phyloP scores from a whole-genome alignment of 2,113 vertebrate genomes.

The Mixornis gularis region DNA sequence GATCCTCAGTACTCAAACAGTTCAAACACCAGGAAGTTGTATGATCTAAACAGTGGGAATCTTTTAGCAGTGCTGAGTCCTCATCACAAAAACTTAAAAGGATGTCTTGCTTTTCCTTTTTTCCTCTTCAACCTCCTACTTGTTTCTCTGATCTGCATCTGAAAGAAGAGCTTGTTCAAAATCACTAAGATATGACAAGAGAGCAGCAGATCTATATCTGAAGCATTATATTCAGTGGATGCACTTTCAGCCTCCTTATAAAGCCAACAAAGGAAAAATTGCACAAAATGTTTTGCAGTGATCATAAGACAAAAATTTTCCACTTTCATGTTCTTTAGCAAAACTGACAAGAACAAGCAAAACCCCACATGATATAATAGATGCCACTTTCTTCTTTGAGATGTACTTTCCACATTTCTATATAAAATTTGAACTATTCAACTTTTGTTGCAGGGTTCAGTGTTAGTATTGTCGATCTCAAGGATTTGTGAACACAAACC shows the following conservation, averaged over 20 bases:
- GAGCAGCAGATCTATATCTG: background rate
- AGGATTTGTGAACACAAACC: background rate
- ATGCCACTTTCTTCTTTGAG: background rate
- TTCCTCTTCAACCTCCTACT: background rate
- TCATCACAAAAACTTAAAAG: conserved; percentile 13
- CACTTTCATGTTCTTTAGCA: background rate
- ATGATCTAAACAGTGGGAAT: background rate
- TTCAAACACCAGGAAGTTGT: background rate
- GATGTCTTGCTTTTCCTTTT: background rate
- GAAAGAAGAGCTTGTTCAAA: conserved; percentile 23
- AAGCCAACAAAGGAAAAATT: background rate
- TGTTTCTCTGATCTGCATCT: conserved; percentile 31
- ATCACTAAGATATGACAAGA: background rate
- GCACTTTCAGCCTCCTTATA: background rate
- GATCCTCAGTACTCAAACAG: background rate
- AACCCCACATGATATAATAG: background rate
- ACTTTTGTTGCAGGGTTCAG: background rate
- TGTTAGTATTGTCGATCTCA: background rate
- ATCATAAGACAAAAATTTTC: background rate
- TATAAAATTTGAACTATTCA: background rate
- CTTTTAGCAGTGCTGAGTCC: background rate
- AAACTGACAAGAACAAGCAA: background rate
- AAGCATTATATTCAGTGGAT: background rate
- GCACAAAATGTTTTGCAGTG: background rate
- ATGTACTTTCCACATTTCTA: background rate